These are phyloP conservation scores for Lithobates sylvaticus DNA, from an alignment of 2,797 vertebrate genomes.

Conservation along the genomic window DNA sequence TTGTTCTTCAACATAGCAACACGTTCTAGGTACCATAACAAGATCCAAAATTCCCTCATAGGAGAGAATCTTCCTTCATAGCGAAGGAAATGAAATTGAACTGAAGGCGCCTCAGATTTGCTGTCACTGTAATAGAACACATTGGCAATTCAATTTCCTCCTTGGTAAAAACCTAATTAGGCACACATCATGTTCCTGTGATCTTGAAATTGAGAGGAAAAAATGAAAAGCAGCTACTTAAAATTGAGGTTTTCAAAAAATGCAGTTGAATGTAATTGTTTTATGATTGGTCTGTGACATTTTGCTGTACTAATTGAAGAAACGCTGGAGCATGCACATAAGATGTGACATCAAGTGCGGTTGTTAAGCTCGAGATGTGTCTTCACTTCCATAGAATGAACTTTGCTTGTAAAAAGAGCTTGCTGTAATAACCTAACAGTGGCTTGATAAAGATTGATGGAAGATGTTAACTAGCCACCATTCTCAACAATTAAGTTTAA, in stretches of 20 bases:
- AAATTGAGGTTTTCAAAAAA: constrained; percentile 58
- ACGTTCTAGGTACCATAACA: constrained; percentile 60
- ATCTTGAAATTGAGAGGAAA: constrained; percentile 60
- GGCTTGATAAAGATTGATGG: neutral
- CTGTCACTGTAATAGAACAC: constrained; percentile 62
- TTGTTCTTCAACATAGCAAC: constrained; percentile 50
- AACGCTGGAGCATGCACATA: constrained; percentile 54
- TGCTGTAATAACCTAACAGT: neutral
- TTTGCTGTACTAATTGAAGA: constrained; percentile 60
- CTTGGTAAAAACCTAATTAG: constrained; percentile 62
- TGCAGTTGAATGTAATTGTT: constrained; percentile 59
- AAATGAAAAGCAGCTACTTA: constrained; percentile 57
- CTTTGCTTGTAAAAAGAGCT: constrained; percentile 16
- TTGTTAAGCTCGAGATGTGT: constrained; percentile 49
- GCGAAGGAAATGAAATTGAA: constrained; percentile 56
- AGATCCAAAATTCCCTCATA: constrained; percentile 55
- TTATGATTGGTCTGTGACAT: constrained; percentile 61
- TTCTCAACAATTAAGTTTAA: neutral
- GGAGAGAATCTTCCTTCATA: constrained; percentile 52
- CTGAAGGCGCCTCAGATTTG: constrained; percentile 56
- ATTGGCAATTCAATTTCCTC: constrained; percentile 63
- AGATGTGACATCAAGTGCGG: constrained; percentile 46
- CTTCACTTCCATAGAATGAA: constrained; percentile 31
- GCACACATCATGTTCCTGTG: constrained; percentile 62
- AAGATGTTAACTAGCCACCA: neutral